Percentiles rank a stretch among this genome's conserved stretches.
These are phyloP conservation scores for Thymelicus lineola DNA, from an alignment of 2,888 invertebrate genomes.

Conservation along the genomic window DNA sequence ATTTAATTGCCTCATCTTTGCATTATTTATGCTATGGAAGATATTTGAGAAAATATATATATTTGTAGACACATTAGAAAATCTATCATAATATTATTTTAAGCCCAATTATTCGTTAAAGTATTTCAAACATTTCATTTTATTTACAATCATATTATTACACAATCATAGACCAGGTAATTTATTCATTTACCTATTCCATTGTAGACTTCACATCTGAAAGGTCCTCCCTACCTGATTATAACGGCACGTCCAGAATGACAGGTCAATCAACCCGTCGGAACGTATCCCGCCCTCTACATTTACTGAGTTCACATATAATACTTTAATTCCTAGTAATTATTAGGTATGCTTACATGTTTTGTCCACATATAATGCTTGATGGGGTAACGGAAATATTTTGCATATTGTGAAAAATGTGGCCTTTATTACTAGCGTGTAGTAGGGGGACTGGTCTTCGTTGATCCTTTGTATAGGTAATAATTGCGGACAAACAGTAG, in stretches of 20 bases:
- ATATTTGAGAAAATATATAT: too few species aligned
- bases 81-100: too few species aligned
- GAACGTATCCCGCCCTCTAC: constrained; percentile 27
- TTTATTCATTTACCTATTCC: constrained; percentile 5
- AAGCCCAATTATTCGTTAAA: too few species aligned
- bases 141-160: too few species aligned
- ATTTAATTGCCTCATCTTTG: too few species aligned
- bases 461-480: background rate
- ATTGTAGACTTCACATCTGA: constrained; percentile 6
- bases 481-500: background rate
- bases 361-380: constrained; percentile 2
- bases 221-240: constrained; percentile 52
- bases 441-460: background rate
- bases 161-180: background rate
- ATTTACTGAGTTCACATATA: constrained; percentile 18
- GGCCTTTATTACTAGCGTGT: background rate
- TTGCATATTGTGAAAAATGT: background rate
- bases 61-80: too few species aligned
- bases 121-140: too few species aligned
- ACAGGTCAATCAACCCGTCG: constrained; percentile 73
- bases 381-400: background rate
- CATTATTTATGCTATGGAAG: too few species aligned
- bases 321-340: constrained; percentile 33
- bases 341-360: constrained; percentile 17
- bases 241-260: constrained; percentile 62